Percentiles rank a stretch among this genome's conserved stretches.
These are phyloP conservation scores for Bergia puertoricense DNA, from an alignment of 92 coral and sea anemone species.

Conservation along the genomic window DNA sequence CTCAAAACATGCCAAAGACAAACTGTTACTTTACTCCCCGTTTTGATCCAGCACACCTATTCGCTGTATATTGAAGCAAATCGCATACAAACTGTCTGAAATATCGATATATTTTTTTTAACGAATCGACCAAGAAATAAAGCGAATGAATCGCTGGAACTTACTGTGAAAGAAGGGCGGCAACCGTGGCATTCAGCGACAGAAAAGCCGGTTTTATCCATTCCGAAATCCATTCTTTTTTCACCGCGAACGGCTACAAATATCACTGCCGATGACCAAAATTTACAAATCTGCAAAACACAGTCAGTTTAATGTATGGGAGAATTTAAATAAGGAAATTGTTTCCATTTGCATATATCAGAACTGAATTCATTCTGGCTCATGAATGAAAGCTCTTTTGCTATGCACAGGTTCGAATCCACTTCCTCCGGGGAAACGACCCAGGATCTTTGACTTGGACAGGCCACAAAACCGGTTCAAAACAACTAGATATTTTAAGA, in stretches of 20 bases:
- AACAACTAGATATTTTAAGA: neutral
- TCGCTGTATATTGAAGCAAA: neutral
- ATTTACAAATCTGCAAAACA: constrained; percentile 84
- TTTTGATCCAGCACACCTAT: neutral
- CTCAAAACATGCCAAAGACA: constrained; percentile 15
- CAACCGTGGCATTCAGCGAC: constrained; percentile 6
- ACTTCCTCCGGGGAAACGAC: constrained; percentile 40
- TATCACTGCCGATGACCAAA: constrained; percentile 35
- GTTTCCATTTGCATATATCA: constrained; percentile 99
- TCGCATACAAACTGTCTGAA: neutral
- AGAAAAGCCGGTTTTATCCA: constrained; percentile 14
- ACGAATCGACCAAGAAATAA: constrained; percentile 22
- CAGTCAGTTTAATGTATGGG: constrained; percentile 94
- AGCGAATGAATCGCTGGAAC: constrained; percentile 21
- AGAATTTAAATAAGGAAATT: constrained; percentile 98
- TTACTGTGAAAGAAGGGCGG: constrained; percentile 48
- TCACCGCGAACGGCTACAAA: constrained; percentile 16
- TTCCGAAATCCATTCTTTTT: constrained; percentile 25
- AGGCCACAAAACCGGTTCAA: neutral
- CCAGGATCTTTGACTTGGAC: constrained; percentile 23
- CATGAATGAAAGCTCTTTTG: constrained; percentile 75
- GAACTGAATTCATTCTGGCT: constrained; percentile 67
- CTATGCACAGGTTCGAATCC: constrained; percentile 67
- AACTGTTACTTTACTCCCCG: constrained; percentile 11
- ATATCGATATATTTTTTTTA: neutral